Evolutionary conservation across 1,140 invertebrate species (phyloP).

Genomic region (Drosophila neocordata): DNA sequence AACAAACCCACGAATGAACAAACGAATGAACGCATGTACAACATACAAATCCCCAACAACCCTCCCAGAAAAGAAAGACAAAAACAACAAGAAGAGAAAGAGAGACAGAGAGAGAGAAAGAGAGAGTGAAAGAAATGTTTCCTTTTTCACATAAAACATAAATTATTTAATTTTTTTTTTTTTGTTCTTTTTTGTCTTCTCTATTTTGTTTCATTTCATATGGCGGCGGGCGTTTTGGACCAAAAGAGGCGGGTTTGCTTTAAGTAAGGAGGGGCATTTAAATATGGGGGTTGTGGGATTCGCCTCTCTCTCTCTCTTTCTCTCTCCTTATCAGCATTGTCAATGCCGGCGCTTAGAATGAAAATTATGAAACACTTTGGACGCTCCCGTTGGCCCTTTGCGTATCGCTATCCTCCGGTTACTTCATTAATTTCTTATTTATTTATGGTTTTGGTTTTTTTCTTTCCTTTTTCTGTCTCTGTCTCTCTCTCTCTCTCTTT

Average conservation of each 20-base stretch:
- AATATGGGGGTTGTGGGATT: slow-evolving; percentile 1
- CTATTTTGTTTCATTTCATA: not conserved
- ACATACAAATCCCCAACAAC: not conserved
- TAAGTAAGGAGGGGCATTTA: not conserved
- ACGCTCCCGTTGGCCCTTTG: not conserved
- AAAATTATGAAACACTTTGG: slow-evolving; percentile 78
- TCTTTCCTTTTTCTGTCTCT: not conserved
- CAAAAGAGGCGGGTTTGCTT: slow-evolving; percentile 23
- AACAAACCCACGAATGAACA: not conserved
- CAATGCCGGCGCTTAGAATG: slow-evolving; percentile 65
- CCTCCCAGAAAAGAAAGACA: not conserved
- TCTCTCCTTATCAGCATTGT: slow-evolving; percentile 53
- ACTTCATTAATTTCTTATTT: slow-evolving; percentile 22
- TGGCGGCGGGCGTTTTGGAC: not conserved
- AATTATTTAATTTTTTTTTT: slow-evolving; percentile 75
- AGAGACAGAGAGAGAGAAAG: not conserved
- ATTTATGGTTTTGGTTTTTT: slow-evolving; percentile 5
- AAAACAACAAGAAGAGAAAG: not conserved
- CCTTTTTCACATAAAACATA: slow-evolving; percentile 76
- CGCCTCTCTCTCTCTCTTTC: not conserved
- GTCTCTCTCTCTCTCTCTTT: too few species aligned
- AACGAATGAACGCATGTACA: not conserved
- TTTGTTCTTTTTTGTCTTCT: slow-evolving; percentile 13
- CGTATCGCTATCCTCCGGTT: not conserved
- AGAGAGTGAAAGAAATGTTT: slow-evolving; percentile 48